These are phyloP conservation scores for Emys orbicularis DNA, from an alignment of 2,797 vertebrate species.

Conservation along the genomic window DNA sequence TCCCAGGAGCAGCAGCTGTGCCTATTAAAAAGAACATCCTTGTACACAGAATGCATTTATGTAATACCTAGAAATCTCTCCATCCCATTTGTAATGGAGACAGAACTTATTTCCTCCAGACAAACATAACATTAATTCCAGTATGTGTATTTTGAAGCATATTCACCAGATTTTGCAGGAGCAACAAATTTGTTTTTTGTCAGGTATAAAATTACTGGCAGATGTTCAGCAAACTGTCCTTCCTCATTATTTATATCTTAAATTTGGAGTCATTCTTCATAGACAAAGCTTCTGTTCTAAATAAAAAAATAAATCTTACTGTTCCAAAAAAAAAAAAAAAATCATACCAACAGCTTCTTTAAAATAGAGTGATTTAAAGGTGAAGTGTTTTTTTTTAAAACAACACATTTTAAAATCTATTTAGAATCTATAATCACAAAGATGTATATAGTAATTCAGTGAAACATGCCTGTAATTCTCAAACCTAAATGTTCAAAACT, in stretches of 20 bases:
- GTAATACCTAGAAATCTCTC: neutral
- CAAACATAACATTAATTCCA: neutral
- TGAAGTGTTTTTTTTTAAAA: neutral
- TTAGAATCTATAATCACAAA: neutral
- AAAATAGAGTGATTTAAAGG: neutral
- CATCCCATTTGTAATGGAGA: neutral
- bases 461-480: accelerated
- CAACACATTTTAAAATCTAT: neutral
- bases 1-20: neutral
- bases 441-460: neutral
- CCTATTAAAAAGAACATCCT: accelerated
- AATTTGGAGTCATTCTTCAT: neutral
- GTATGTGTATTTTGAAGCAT: neutral
- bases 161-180: neutral
- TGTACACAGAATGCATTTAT: neutral
- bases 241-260: conserved; percentile 2
- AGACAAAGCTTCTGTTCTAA: neutral
- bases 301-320: neutral
- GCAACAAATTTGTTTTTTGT: neutral
- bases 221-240: neutral
- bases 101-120: neutral
- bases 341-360: neutral
- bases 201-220: neutral
- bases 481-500: neutral
- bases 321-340: neutral